These are phyloP conservation scores for Philotrypesis tridentata DNA, from an alignment of 1,140 invertebrate genomes.

Conservation along the genomic window DNA sequence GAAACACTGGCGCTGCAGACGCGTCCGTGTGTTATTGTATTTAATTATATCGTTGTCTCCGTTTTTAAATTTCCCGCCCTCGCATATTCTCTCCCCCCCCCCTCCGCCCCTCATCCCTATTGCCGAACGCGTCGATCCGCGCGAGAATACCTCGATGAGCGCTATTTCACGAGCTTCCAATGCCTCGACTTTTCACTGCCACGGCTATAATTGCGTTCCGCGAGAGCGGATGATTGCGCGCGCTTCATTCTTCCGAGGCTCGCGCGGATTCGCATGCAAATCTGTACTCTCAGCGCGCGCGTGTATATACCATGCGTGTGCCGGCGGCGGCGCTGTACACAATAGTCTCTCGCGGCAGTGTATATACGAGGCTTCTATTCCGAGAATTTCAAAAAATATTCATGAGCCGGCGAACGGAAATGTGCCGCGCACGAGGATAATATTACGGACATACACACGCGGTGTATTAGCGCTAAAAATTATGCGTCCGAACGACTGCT, in stretches of 20 bases:
- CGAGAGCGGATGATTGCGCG: constrained; percentile 19
- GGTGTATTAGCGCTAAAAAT: background rate
- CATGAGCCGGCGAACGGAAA: background rate
- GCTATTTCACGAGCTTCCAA: background rate
- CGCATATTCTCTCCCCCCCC: background rate
- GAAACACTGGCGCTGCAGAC: background rate
- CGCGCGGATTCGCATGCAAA: background rate
- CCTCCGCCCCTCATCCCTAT: background rate
- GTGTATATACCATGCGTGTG: too few species aligned
- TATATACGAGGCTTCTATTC: too few species aligned
- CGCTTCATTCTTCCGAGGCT: background rate
- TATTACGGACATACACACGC: too few species aligned
- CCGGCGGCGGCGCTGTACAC: too few species aligned
- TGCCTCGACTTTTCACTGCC: constrained; percentile 27
- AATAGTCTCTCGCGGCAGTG: too few species aligned
- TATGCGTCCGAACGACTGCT: background rate
- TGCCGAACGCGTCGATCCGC: background rate
- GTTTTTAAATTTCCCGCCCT: background rate
- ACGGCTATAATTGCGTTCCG: constrained; percentile 37
- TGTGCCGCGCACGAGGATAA: too few species aligned
- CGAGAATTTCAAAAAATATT: background rate
- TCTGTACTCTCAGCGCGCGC: background rate
- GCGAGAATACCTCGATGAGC: background rate
- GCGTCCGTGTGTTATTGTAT: too few species aligned
- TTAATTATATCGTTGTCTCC: too few species aligned